These are phyloP conservation scores for Dreissena polymorpha DNA, from an alignment of 1,140 invertebrate species.

Conservation along the genomic window DNA sequence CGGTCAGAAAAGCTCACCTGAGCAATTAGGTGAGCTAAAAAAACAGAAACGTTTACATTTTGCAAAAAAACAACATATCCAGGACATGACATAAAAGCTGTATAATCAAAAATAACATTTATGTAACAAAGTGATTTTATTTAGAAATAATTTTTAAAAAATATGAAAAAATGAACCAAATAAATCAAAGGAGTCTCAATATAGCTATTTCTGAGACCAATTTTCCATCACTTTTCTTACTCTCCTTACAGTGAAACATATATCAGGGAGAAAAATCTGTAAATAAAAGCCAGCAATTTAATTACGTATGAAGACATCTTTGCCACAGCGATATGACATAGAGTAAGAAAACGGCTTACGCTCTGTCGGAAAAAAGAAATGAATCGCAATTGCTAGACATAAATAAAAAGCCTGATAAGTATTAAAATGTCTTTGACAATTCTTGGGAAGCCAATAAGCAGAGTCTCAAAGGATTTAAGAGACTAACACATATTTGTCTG, in stretches of 20 bases:
- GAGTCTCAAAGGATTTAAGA: too few species aligned
- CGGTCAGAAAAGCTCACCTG: too few species aligned
- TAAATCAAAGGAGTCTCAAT: too few species aligned
- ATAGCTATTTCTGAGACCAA: not conserved
- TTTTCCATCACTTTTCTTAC: not conserved
- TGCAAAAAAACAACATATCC: too few species aligned
- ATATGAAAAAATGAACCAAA: too few species aligned
- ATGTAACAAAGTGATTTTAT: too few species aligned
- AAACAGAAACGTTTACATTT: too few species aligned
- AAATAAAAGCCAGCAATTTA: conserved; percentile 23
- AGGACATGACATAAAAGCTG: too few species aligned
- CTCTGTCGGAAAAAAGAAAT: not conserved
- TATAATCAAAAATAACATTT: too few species aligned
- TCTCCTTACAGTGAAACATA: conserved; percentile 11
- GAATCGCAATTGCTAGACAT: conserved; percentile 5
- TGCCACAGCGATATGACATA: conserved; percentile 7
- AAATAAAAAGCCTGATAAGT: conserved; percentile 3
- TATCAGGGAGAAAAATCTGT: conserved; percentile 13
- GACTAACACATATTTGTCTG: not conserved
- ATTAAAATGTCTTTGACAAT: conserved; percentile 8
- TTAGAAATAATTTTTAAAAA: too few species aligned
- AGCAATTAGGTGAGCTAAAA: too few species aligned
- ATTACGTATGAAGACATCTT: conserved; percentile 29
- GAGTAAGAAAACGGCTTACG: conserved; percentile 5
- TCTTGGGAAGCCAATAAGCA: not conserved